Conservation (phyloP, 2,113 vertebrate species). For the Hemiprocne comata region DNA sequence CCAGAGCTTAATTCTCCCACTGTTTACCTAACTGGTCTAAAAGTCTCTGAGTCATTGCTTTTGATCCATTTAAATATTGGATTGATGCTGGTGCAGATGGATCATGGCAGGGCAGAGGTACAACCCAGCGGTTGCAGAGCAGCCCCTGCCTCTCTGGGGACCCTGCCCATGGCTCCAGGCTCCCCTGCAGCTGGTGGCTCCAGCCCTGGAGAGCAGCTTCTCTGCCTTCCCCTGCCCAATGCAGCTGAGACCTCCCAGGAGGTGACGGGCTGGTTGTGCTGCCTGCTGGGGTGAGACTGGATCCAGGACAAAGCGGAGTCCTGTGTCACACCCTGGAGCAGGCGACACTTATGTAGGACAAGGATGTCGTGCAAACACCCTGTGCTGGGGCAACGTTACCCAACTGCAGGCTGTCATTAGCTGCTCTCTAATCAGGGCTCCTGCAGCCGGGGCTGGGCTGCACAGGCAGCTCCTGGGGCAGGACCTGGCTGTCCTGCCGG, state of each 20-base stretch:
- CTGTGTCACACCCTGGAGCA: not conserved
- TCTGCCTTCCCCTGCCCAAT: too few species aligned
- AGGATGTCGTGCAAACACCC: not conserved
- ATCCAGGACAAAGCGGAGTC: not conserved
- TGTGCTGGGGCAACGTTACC: not conserved
- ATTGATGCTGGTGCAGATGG: not conserved
- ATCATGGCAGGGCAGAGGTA: not conserved
- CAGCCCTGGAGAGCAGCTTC: not conserved
- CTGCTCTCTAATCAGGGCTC: not conserved
- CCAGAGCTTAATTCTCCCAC: rapidly evolving
- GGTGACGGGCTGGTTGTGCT: not conserved
- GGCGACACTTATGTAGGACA: not conserved
- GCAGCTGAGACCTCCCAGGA: not conserved
- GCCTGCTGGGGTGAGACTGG: not conserved
- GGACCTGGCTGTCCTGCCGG: not conserved
- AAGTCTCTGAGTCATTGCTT: constrained; percentile 31
- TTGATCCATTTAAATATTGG: not conserved
- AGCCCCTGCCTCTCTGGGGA: not conserved
- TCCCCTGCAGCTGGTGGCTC: too few species aligned
- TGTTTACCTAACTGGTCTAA: not conserved
- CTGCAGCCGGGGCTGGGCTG: not conserved
- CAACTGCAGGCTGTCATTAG: not conserved
- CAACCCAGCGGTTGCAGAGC: not conserved
- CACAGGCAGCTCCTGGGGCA: not conserved
- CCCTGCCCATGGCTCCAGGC: not conserved